Percentiles rank a stretch among this genome's conserved stretches.
These are phyloP conservation scores for Clarias fuscus DNA, from an alignment of 2,797 vertebrate species.

Conservation along the genomic window DNA sequence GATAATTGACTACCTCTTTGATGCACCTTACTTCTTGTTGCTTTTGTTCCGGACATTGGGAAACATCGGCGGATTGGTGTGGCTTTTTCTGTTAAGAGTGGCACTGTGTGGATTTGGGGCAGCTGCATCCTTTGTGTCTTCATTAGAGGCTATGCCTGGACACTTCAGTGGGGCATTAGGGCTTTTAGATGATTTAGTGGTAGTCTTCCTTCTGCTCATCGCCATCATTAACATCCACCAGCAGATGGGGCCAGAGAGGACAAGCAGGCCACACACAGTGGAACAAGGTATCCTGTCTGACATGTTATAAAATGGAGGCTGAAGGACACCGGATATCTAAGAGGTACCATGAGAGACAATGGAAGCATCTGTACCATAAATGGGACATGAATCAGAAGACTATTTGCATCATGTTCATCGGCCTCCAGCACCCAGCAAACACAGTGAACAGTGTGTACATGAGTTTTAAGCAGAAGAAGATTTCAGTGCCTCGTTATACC, in stretches of 20 bases:
- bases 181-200: constrained; percentile 76
- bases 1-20: constrained; percentile 80
- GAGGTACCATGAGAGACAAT: background rate
- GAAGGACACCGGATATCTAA: constrained; percentile 25
- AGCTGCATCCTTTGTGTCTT: constrained; percentile 69
- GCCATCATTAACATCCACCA: constrained; percentile 81
- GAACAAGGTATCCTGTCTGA: constrained; percentile 59
- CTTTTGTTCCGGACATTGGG: constrained; percentile 71
- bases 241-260: constrained; percentile 72
- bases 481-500: background rate
- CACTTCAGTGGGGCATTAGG: constrained; percentile 75
- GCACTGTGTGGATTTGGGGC: constrained; percentile 78
- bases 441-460: background rate
- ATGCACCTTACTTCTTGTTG: constrained; percentile 72
- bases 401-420: background rate
- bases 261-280: constrained; percentile 42
- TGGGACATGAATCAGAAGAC: background rate
- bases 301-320: constrained; percentile 49
- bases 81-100: constrained; percentile 79
- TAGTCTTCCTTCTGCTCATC: constrained; percentile 79
- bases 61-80: constrained; percentile 73
- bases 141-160: constrained; percentile 64
- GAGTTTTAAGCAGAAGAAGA: background rate
- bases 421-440: background rate
- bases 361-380: background rate